These are phyloP conservation scores for Ptychochromis oligacanthus DNA, from an alignment of 2,113 vertebrate genomes.

Conservation along the genomic window DNA sequence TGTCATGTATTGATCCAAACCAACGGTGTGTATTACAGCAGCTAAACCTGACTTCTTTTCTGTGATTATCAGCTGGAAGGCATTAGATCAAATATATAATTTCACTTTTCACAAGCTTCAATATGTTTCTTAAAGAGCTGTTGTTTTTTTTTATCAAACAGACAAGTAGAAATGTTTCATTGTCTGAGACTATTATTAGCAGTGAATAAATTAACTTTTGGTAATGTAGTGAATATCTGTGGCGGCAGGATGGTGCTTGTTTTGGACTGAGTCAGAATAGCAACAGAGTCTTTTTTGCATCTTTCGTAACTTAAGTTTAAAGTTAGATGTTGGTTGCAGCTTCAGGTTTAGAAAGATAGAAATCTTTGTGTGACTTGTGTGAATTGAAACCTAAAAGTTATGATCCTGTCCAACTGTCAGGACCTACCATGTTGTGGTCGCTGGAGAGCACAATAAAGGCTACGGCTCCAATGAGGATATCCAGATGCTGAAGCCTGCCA, in stretches of 20 bases:
- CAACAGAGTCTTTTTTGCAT: too few relatives aligned
- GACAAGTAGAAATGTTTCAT: not conserved
- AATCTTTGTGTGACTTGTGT: not conserved
- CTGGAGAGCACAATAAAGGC: conserved; percentile 84
- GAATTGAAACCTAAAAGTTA: not conserved
- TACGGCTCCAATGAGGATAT: conserved; percentile 54
- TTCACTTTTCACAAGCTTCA: not conserved
- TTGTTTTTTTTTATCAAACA: not conserved
- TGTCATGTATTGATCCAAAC: not conserved
- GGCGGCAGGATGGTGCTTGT: accelerated
- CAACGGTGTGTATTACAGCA: too few relatives aligned
- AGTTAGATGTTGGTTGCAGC: too few relatives aligned
- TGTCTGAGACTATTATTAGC: not conserved
- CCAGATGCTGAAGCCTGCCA: conserved; percentile 79
- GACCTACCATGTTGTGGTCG: conserved; percentile 81
- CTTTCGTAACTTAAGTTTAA: too few relatives aligned
- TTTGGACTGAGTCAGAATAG: not conserved
- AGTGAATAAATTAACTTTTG: not conserved
- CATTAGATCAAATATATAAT: not conserved
- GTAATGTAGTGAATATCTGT: accelerated
- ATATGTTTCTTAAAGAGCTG: not conserved
- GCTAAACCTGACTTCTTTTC: not conserved
- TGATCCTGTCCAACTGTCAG: conserved; percentile 58
- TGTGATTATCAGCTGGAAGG: not conserved
- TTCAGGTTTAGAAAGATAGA: too few relatives aligned